Percentiles rank a stretch among this genome's conserved stretches.
phyloP scores from a whole-genome alignment of 2,797 vertebrate species.

The Siniperca undulata region DNA sequence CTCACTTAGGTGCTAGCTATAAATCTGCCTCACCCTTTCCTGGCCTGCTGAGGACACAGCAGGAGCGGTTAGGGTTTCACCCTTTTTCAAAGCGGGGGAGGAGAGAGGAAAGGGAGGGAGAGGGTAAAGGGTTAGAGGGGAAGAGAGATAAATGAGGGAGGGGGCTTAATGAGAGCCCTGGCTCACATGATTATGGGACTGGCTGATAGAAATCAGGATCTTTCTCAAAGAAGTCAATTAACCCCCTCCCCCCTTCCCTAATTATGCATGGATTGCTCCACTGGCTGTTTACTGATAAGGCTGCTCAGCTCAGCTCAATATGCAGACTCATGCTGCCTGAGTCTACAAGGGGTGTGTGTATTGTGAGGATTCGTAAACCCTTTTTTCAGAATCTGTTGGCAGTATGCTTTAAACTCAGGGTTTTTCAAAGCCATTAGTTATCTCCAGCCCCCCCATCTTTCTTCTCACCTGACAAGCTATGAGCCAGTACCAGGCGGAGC shows the following conservation, averaged over 20 bases:
- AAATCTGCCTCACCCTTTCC: constrained; percentile 76
- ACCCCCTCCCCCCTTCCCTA: constrained; percentile 71
- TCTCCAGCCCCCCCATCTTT: constrained; percentile 20
- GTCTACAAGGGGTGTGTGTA: constrained; percentile 47
- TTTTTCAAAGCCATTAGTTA: constrained; percentile 43
- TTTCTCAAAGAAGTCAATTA: constrained; percentile 83
- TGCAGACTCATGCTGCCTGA: constrained; percentile 72
- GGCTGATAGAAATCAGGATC: constrained; percentile 82
- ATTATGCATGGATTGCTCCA: constrained; percentile 78
- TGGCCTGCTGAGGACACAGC: constrained; percentile 61
- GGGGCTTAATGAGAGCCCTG: constrained; percentile 74
- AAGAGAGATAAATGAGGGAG: constrained; percentile 73
- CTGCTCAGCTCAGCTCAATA: constrained; percentile 70
- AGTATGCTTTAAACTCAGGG: constrained; percentile 40
- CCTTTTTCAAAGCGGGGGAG: constrained; percentile 44
- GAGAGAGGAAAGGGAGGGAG: constrained; percentile 26
- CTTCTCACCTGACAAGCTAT: constrained; percentile 38
- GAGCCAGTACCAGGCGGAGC: constrained; percentile 45
- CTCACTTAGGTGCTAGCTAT: constrained; percentile 71
- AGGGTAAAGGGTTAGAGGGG: constrained; percentile 54
- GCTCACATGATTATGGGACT: constrained; percentile 77
- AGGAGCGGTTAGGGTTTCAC: constrained; percentile 46
- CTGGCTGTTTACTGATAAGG: constrained; percentile 72
- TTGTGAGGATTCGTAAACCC: constrained; percentile 48
- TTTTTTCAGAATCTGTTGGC: constrained; percentile 24